Percentiles rank a stretch among this genome's conserved stretches.
Evolutionary conservation across 2,888 invertebrate genomes (phyloP).

Genomic region (Therioaphis trifolii): DNA sequence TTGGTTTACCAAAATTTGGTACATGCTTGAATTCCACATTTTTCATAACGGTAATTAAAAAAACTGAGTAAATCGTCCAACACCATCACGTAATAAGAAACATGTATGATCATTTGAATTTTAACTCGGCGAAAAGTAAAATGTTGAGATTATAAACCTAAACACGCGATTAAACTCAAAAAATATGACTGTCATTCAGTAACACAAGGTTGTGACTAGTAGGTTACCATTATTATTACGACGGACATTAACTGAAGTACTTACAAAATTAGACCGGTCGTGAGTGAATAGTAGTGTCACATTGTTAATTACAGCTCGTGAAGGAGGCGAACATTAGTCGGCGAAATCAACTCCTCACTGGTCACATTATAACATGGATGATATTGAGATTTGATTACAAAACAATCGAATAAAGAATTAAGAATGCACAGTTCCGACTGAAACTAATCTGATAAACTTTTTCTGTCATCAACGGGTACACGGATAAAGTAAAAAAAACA

Average conservation of each 20-base stretch:
- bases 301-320: background rate
- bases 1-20: too few relatives aligned
- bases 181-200: background rate
- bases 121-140: too few relatives aligned
- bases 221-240: background rate
- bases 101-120: too few relatives aligned
- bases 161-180: background rate
- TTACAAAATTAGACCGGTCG: conserved; percentile 12
- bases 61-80: too few relatives aligned
- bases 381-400: background rate
- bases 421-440: background rate
- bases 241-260: background rate
- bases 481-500: background rate
- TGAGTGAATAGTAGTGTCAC: conserved; percentile 6
- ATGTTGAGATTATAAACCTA: too few relatives aligned
- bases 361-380: conserved; percentile 4
- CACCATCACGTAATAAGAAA: too few relatives aligned
- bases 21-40: too few relatives aligned
- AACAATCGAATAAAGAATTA: background rate
- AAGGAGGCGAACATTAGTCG: background rate
- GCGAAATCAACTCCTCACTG: background rate
- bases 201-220: background rate
- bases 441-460: background rate
- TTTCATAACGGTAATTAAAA: too few relatives aligned
- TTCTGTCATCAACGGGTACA: background rate